A percentile compares a stretch with the other conserved stretches of the same genome.
phyloP scores from a whole-genome alignment of 2,113 vertebrate species.

The Grantiella picta region DNA sequence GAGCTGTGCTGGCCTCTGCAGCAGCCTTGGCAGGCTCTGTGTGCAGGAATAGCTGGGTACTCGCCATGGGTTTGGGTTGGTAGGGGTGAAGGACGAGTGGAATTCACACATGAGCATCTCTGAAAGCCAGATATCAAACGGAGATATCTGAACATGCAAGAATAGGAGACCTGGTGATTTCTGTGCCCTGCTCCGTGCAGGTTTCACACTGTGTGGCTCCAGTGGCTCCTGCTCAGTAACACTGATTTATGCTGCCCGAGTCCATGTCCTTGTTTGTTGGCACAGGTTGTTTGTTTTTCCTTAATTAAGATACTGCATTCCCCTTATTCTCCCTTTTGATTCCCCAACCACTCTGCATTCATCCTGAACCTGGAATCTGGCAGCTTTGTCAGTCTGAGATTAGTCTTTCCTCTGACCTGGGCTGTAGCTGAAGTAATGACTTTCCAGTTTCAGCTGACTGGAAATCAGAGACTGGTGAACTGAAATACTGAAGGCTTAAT shows the following conservation, averaged over 20 bases:
- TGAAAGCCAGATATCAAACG: background rate
- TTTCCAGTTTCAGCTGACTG: slow-evolving; percentile 56
- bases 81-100: background rate
- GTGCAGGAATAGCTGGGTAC: rapidly evolving
- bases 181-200: background rate
- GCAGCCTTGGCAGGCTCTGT: background rate
- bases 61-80: background rate
- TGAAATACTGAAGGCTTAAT: slow-evolving; percentile 57
- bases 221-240: background rate
- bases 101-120: background rate
- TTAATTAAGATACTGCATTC: background rate
- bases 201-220: background rate
- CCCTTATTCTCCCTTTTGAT: background rate
- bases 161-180: background rate
- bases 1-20: background rate
- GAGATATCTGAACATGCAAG: background rate
- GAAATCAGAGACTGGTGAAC: slow-evolving; percentile 45
- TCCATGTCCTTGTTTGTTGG: background rate
- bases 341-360: background rate
- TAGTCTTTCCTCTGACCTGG: background rate
- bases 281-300: background rate
- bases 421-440: slow-evolving; percentile 23
- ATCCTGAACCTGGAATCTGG: background rate
- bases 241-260: background rate
- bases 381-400: background rate